Evolutionary conservation across 2,797 vertebrate species (phyloP).

Genomic region (Stomatorhinus walkeri): DNA sequence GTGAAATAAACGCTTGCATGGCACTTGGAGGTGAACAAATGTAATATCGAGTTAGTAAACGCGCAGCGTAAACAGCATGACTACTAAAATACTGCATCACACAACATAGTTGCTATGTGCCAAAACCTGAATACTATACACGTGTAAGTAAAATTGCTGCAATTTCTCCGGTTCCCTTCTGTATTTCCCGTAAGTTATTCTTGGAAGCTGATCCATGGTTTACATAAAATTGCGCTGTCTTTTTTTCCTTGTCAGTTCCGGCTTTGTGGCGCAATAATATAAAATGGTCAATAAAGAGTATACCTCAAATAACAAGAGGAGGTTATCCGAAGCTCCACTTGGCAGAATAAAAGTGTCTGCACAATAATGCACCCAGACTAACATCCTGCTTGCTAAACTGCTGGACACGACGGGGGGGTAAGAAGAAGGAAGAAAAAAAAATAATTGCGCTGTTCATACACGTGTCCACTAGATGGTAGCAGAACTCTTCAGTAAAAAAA

Average conservation of each 20-base stretch:
- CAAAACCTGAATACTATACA: background rate
- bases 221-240: background rate
- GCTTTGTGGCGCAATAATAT: too few relatives aligned
- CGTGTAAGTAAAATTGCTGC: background rate
- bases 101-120: background rate
- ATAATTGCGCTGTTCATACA: background rate
- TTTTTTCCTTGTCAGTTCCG: too few relatives aligned
- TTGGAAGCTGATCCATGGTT: background rate
- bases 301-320: too few relatives aligned
- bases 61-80: background rate
- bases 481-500: background rate
- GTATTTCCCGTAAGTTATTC: background rate
- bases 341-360: too few relatives aligned
- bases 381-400: too few relatives aligned
- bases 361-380: too few relatives aligned
- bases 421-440: too few relatives aligned
- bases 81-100: background rate
- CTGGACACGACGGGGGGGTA: too few relatives aligned
- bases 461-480: constrained; percentile 1
- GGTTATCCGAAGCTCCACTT: too few relatives aligned
- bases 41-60: background rate
- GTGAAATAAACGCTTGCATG: background rate
- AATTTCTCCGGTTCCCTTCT: background rate
- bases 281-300: too few relatives aligned
- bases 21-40: background rate